These are phyloP conservation scores for Nephrotoma appendiculata DNA, from an alignment of 2,888 invertebrate genomes.

Conservation along the genomic window DNA sequence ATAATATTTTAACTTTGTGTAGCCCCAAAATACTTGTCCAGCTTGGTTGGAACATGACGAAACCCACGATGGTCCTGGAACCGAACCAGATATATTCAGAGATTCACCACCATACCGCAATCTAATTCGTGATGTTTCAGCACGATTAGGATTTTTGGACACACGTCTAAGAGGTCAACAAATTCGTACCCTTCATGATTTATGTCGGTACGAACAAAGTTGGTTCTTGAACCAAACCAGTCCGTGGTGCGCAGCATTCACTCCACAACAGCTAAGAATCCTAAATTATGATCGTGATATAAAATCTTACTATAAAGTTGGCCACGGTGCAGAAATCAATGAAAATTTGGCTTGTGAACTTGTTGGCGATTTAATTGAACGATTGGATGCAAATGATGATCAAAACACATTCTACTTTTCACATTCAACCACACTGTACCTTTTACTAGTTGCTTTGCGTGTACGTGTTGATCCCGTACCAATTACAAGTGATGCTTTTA, in stretches of 20 bases:
- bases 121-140: slow-evolving; percentile 35
- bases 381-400: slow-evolving; percentile 40
- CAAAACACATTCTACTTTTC: slow-evolving; percentile 46
- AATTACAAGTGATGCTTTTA: slow-evolving; percentile 44
- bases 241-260: slow-evolving; percentile 59
- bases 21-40: slow-evolving; percentile 45
- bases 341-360: slow-evolving; percentile 50
- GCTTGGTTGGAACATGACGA: slow-evolving; percentile 40
- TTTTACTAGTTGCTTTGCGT: slow-evolving; percentile 41
- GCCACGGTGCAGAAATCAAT: slow-evolving; percentile 50
- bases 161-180: neutral
- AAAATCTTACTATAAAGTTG: slow-evolving; percentile 48
- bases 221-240: slow-evolving; percentile 45
- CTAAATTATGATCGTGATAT: slow-evolving; percentile 59
- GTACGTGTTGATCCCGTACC: slow-evolving; percentile 41
- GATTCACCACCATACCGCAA: slow-evolving; percentile 23
- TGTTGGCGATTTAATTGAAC: slow-evolving; percentile 48
- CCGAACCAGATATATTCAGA: slow-evolving; percentile 23
- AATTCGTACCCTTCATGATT: slow-evolving; percentile 39
- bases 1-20: neutral
- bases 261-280: slow-evolving; percentile 45
- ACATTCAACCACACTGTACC: slow-evolving; percentile 38
- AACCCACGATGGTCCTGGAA: slow-evolving; percentile 32
- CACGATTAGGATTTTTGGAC: slow-evolving; percentile 31
- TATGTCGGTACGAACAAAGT: slow-evolving; percentile 59